Percentiles rank a stretch among this genome's conserved stretches.
Conservation (phyloP, 2,113 vertebrate species). For the Aegithalos caudatus region DNA sequence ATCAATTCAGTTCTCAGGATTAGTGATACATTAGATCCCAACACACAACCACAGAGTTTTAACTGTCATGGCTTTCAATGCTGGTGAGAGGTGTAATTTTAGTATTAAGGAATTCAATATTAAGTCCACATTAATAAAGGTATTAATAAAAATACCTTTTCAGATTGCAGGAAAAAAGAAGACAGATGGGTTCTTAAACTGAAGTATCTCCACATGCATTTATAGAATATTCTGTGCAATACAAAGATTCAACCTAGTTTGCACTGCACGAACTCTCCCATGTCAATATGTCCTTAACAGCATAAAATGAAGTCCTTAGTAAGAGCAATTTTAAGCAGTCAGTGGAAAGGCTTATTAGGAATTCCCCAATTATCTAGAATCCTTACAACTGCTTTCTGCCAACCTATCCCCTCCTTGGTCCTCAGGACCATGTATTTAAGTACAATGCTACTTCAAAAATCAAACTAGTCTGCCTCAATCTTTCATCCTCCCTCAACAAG, state of each 20-base stretch:
- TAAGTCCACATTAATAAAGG: background rate
- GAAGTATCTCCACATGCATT: background rate
- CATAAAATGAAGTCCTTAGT: background rate
- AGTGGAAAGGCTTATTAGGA: background rate
- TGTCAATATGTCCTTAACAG: background rate
- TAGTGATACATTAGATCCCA: background rate
- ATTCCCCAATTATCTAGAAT: background rate
- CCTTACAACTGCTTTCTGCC: background rate
- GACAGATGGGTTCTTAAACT: background rate
- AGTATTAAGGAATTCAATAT: background rate
- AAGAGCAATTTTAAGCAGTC: background rate
- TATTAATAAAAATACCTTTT: conserved; percentile 1
- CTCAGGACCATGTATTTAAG: background rate
- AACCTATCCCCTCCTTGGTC: background rate
- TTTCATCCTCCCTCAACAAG: background rate
- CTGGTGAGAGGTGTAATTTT: background rate
- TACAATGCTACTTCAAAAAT: background rate
- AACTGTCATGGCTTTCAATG: background rate
- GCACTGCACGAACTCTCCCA: background rate
- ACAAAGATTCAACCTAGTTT: background rate
- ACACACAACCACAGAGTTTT: background rate
- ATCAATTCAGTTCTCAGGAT: background rate
- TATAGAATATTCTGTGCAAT: background rate
- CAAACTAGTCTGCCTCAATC: background rate
- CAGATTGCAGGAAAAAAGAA: background rate